Base-by-base conservation (phyloP, 2,888 invertebrate genomes). In the Drosophila engyochracea region DNA sequence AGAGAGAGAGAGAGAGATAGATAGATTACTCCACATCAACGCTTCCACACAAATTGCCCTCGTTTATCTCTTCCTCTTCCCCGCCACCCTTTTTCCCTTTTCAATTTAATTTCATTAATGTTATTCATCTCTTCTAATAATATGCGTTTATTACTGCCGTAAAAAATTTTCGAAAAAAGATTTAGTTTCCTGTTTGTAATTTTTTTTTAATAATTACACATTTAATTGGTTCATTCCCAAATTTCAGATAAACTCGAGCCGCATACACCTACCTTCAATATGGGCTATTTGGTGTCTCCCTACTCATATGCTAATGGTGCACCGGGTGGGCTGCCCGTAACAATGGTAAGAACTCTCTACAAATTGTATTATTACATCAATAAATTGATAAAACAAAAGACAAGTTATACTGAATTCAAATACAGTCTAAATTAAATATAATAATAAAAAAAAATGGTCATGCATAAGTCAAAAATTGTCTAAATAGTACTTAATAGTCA, bases 231-330 rank as follows among this genome's bases (percentile, higher is more conserved):
- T 51, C 5, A 5, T 59, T 7, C 65, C 35, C 53, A n/a, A 28
- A 64, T 66, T 74, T n/a, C 53, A 87, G 87, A 82, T 79, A 88
- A 93, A 81, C 86, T 92, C n/a, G 93, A 93, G 70, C 89, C 93
- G 25, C 93, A 92, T 79, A 81, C 93, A 58, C 91, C 93, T 49
- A 88, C 91, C 53, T 97, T 97, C 95, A 97, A 97, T 95, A 97
- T 97, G 97, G 97, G 97, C 92, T 98, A 98, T 95, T 96, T 97
- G 93, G 97, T 97, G 94, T 96, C 97, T 82, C 97, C 97, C 72
- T 97, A 97, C 94, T 96, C 97, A 84, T 97, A 97, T 95, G 96
- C 97, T 93, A 97, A 97, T 94, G 97, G 97, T 91, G 96, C 97
- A 87, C 96, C 96, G 91, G 97, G 97, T 94, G 95, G 96, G 92